Conservation (phyloP, 2,888 invertebrate genomes). For the Portevinia maculata region DNA sequence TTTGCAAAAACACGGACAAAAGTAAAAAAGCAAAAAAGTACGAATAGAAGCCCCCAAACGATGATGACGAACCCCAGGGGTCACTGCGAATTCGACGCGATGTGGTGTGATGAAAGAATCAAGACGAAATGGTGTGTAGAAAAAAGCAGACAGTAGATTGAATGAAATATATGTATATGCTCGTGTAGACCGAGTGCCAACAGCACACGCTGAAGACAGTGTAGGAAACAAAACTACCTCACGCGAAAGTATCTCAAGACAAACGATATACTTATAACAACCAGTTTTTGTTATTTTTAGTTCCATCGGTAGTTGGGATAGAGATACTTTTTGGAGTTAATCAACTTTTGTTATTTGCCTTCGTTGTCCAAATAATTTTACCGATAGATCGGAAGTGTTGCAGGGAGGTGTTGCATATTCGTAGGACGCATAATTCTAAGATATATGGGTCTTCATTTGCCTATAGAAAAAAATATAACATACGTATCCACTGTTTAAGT, state of each 20-base stretch:
- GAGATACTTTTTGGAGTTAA: too few species aligned
- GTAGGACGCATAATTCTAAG: too few species aligned
- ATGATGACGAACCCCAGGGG: constrained; percentile 36
- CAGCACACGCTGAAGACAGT: neutral
- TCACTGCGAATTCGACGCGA: constrained; percentile 11
- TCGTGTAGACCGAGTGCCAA: too few species aligned
- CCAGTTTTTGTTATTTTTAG: constrained; percentile 11
- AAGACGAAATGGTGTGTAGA: constrained; percentile 10
- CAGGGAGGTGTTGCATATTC: too few species aligned
- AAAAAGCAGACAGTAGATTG: neutral
- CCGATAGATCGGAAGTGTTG: too few species aligned
- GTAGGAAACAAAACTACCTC: constrained; percentile 12
- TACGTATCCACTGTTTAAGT: too few species aligned
- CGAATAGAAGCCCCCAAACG: constrained; percentile 11
- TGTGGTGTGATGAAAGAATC: constrained; percentile 24
- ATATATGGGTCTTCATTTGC: too few species aligned
- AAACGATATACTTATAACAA: neutral
- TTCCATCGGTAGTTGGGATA: too few species aligned
- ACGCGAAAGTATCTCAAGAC: constrained; percentile 5
- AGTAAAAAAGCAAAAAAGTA: neutral
- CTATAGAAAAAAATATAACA: too few species aligned
- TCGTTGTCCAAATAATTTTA: too few species aligned
- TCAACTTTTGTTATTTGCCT: too few species aligned
- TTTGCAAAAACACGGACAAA: neutral
- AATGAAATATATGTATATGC: neutral